Conservation (phyloP, 2,888 invertebrate species). For the Pyrgus malvae region DNA sequence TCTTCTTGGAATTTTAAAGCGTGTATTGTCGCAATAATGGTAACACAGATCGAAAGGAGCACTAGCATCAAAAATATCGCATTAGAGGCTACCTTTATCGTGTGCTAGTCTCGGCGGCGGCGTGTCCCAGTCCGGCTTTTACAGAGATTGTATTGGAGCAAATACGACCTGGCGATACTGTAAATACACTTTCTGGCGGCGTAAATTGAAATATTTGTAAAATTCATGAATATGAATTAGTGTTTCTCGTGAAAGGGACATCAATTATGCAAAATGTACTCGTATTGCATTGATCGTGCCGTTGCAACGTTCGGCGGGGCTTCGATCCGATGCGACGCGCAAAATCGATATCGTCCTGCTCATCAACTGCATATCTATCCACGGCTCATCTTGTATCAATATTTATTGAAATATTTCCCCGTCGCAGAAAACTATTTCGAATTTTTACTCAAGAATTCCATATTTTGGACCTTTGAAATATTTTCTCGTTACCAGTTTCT, state of each 20-base stretch:
- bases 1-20: slow-evolving; percentile 33
- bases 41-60: slow-evolving; percentile 42
- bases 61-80: slow-evolving; percentile 61
- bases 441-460: slow-evolving; percentile 1
- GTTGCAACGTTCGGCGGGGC: slow-evolving; percentile 39
- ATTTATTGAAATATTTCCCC: slow-evolving; percentile 20
- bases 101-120: slow-evolving; percentile 39
- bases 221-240: slow-evolving; percentile 80
- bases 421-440: slow-evolving; percentile 4
- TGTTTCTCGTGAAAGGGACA: slow-evolving; percentile 72
- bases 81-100: slow-evolving; percentile 60
- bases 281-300: slow-evolving; percentile 65
- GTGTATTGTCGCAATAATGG: slow-evolving; percentile 42
- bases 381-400: slow-evolving; percentile 10
- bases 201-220: slow-evolving; percentile 76
- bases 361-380: slow-evolving; percentile 15
- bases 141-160: slow-evolving; percentile 70
- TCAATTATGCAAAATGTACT: slow-evolving; percentile 78
- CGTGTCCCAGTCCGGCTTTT: slow-evolving; percentile 58
- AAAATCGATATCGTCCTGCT: slow-evolving; percentile 34
- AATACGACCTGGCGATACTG: slow-evolving; percentile 64
- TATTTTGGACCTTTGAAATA: background rate
- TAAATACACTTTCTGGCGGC: slow-evolving; percentile 69
- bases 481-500: background rate
- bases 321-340: slow-evolving; percentile 48